phyloP scores from a whole-genome alignment of 2,113 vertebrate genomes.

The Podarcis cretensis region DNA sequence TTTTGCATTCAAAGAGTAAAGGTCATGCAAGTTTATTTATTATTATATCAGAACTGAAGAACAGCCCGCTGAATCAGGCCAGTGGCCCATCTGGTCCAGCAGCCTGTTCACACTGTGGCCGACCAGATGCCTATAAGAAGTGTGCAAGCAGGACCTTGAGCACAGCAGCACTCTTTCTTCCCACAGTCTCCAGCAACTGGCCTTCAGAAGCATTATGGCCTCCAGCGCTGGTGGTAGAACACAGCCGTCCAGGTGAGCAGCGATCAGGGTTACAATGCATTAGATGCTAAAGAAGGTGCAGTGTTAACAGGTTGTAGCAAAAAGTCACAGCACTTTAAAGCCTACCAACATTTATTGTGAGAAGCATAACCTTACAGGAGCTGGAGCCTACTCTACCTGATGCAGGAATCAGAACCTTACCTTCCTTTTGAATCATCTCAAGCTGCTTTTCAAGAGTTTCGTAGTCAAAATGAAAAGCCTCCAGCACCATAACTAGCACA shows the following conservation, averaged over 20 bases:
- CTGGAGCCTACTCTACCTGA: background rate
- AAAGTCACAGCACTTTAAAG: background rate
- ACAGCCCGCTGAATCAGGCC: background rate
- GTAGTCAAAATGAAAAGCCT: constrained; percentile 95
- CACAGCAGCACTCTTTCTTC: no score
- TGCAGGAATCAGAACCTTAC: constrained; percentile 72
- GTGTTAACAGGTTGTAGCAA: background rate
- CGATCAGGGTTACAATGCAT: background rate
- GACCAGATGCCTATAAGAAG: no score
- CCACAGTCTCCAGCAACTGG: background rate
- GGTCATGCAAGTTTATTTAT: background rate
- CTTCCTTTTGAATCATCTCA: constrained; percentile 77
- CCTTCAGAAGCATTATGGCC: background rate
- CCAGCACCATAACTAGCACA: constrained; percentile 89
- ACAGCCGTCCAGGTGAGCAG: no score
- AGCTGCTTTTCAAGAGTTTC: constrained; percentile 88
- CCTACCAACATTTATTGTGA: background rate
- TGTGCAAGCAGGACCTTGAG: no score
- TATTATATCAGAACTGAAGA: background rate
- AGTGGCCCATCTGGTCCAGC: no score
- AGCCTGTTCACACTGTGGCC: no score
- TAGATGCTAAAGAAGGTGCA: background rate
- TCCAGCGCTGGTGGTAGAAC: no score
- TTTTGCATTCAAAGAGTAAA: background rate
- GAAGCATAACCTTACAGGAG: background rate